Evolutionary conservation across 2,797 vertebrate genomes (phyloP).

Genomic region (Bufotes viridis): DNA sequence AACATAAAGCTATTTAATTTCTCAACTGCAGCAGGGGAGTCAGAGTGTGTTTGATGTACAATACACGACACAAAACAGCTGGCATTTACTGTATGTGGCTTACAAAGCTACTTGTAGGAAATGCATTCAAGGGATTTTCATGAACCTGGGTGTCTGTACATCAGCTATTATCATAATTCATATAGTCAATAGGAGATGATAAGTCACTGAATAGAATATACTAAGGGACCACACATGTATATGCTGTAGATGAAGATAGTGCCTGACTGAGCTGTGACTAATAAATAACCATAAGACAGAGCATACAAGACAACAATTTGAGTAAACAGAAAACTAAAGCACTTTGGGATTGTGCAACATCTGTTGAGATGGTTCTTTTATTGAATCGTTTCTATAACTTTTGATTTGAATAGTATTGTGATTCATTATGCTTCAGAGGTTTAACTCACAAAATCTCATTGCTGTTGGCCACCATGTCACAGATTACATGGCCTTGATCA

Average conservation of each 20-base stretch:
- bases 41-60: background rate
- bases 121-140: background rate
- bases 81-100: slow-evolving; percentile 18
- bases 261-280: background rate
- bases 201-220: background rate
- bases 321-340: background rate
- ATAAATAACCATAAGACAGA: slow-evolving; percentile 11
- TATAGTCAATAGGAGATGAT: background rate
- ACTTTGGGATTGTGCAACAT: background rate
- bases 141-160: background rate
- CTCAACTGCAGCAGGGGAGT: slow-evolving; percentile 9
- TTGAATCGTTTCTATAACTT: background rate
- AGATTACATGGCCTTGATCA: background rate
- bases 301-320: background rate
- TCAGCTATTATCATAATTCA: background rate
- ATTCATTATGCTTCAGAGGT: background rate
- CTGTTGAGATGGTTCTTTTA: background rate
- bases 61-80: slow-evolving; percentile 38
- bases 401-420: background rate
- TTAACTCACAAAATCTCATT: background rate
- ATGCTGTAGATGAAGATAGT: background rate
- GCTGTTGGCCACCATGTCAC: background rate
- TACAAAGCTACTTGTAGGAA: background rate
- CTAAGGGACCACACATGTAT: background rate
- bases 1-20: slow-evolving; percentile 7